phyloP scores from a whole-genome alignment of 2,888 invertebrate species.

The Liopterus haemorrhoidalis region DNA sequence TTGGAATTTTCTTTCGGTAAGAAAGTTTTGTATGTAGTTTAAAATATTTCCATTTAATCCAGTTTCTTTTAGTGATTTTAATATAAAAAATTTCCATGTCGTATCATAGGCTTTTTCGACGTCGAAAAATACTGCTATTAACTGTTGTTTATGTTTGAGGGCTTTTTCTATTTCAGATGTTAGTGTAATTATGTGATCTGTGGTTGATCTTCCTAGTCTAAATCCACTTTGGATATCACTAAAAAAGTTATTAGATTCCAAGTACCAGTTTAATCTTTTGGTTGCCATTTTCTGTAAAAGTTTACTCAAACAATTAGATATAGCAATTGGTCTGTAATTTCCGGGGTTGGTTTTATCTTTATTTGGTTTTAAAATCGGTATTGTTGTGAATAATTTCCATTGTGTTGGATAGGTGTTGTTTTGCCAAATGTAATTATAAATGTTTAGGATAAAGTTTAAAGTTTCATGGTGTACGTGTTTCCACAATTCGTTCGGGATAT shows the following conservation, averaged over 20 bases:
- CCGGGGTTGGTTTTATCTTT: background rate
- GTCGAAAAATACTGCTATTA: conserved; percentile 12
- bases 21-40: too few species aligned
- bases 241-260: conserved; percentile 22
- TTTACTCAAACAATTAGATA: background rate
- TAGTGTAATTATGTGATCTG: conserved; percentile 22
- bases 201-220: conserved; percentile 14
- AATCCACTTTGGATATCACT: conserved; percentile 21
- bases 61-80: too few species aligned
- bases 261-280: background rate
- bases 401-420: background rate
- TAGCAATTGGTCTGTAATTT: too few species aligned
- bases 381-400: background rate
- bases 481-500: conserved; percentile 1
- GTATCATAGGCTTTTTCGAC: background rate
- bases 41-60: too few species aligned
- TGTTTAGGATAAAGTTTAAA: background rate
- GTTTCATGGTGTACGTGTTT: conserved; percentile 7
- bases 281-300: background rate
- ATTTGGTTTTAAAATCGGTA: background rate
- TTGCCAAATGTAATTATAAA: background rate
- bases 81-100: too few species aligned
- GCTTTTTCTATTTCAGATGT: conserved; percentile 19
- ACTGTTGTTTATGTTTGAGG: conserved; percentile 21
- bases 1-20: too few species aligned